phyloP scores from a whole-genome alignment of 2,113 vertebrate genomes.

The Sinocyclocheilus grahami region DNA sequence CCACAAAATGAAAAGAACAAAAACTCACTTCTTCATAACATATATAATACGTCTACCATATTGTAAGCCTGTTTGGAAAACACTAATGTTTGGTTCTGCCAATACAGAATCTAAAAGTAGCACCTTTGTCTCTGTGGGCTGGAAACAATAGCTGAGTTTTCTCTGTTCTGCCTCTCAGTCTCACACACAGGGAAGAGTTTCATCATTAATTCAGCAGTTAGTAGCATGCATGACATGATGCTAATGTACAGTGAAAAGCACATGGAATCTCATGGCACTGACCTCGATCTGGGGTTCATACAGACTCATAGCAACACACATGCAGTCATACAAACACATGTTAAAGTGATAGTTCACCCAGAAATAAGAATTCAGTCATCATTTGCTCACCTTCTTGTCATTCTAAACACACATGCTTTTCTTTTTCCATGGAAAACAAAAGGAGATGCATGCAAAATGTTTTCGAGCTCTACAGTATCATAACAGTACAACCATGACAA shows the following conservation, averaged over 20 bases:
- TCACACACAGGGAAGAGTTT: slow-evolving; percentile 53
- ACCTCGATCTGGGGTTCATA: slow-evolving; percentile 45
- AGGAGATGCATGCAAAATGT: too few species aligned
- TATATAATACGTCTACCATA: not conserved
- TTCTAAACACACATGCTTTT: not conserved
- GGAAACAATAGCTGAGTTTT: slow-evolving; percentile 38
- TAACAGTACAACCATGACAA: too few species aligned
- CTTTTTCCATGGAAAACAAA: too few species aligned
- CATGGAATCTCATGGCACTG: slow-evolving; percentile 56
- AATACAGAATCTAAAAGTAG: slow-evolving; percentile 31
- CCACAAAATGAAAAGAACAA: not conserved
- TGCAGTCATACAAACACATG: not conserved
- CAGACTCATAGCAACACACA: not conserved
- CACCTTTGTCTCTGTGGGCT: slow-evolving; percentile 13
- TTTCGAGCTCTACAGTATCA: too few species aligned
- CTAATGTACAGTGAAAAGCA: slow-evolving; percentile 70
- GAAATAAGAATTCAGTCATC: not conserved
- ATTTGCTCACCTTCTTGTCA: not conserved
- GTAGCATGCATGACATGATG: slow-evolving; percentile 67
- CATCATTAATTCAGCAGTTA: slow-evolving; percentile 76
- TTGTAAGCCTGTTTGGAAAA: not conserved
- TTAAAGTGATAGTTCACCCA: not conserved
- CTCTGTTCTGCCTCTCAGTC: slow-evolving; percentile 36
- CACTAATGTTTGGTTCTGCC: slow-evolving; percentile 11
- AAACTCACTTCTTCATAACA: not conserved